phyloP scores from a whole-genome alignment of 2,113 vertebrate species.

The Sigmodon hispidus region DNA sequence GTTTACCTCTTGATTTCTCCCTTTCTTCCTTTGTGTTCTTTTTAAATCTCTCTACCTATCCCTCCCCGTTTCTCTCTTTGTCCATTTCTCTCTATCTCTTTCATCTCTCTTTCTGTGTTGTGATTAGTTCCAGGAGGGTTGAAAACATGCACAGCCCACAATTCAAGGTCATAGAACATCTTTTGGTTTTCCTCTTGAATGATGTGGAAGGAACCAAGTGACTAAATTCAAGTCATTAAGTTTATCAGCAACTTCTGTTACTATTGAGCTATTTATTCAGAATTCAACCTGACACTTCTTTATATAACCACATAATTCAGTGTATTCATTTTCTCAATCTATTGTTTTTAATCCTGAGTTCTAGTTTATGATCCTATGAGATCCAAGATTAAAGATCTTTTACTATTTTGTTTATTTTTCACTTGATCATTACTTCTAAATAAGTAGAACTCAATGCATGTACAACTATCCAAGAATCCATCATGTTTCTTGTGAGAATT shows the following conservation, averaged over 20 bases:
- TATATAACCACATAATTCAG: no score
- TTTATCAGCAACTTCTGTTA: not conserved
- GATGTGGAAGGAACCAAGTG: not conserved
- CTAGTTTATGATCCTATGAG: no score
- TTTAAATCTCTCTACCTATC: no score
- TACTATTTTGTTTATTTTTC: not conserved
- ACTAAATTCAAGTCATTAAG: not conserved
- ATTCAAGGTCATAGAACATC: not conserved
- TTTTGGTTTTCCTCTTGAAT: not conserved
- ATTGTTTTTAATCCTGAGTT: not conserved
- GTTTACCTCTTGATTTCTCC: not conserved
- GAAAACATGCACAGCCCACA: not conserved
- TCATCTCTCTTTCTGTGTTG: not conserved
- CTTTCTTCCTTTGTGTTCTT: no score
- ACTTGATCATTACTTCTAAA: not conserved
- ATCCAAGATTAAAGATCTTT: not conserved
- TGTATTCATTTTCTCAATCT: not conserved
- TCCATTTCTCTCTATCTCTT: not conserved
- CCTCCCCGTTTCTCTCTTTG: no score
- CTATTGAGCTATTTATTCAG: not conserved
- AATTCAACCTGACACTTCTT: not conserved
- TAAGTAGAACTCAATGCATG: not conserved
- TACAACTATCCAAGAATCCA: not conserved
- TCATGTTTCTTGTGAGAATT: not conserved
- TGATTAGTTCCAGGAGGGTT: fast-evolving